Evolutionary conservation across 2,113 vertebrate species (phyloP).

Genomic region (Harpagus bidentatus): DNA sequence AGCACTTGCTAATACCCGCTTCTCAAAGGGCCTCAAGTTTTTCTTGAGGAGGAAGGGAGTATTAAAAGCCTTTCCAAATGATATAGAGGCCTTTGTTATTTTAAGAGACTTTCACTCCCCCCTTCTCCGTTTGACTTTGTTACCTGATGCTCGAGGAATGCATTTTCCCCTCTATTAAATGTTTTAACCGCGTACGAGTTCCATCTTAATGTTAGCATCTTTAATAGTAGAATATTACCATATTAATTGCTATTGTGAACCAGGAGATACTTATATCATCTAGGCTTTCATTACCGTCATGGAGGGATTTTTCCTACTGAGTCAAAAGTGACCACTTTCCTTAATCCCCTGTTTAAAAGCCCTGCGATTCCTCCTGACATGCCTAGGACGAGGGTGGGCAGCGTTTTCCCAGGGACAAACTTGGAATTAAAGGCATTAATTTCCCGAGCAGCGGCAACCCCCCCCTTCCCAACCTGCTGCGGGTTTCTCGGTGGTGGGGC

Average conservation of each 20-base stretch:
- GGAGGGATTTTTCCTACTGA: conserved; percentile 71
- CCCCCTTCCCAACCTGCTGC: not conserved
- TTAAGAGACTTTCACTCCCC: conserved; percentile 1
- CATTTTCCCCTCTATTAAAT: conserved; percentile 65
- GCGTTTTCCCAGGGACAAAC: conserved; percentile 9
- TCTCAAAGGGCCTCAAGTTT: not conserved
- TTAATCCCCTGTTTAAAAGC: conserved; percentile 69
- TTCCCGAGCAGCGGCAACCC: not conserved
- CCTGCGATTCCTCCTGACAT: conserved; percentile 41
- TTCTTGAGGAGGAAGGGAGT: not conserved
- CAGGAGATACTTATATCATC: conserved; percentile 73
- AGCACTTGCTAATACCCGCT: rapidly evolving
- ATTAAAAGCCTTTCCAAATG: conserved; percentile 1
- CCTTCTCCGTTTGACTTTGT: conserved; percentile 52
- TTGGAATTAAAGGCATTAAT: conserved; percentile 15
- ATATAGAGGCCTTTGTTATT: conserved; percentile 23
- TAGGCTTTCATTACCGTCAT: conserved; percentile 69
- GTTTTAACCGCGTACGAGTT: conserved; percentile 61
- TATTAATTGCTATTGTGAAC: conserved; percentile 78
- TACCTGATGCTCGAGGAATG: conserved; percentile 63
- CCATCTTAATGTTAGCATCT: conserved; percentile 72
- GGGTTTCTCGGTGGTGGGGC: not conserved
- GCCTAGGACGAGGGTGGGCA: not conserved
- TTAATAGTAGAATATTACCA: conserved; percentile 75
- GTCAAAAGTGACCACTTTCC: conserved; percentile 73